Evolutionary conservation across 2,797 vertebrate genomes (phyloP).

Genomic region (Tauraco hartlaubi): DNA sequence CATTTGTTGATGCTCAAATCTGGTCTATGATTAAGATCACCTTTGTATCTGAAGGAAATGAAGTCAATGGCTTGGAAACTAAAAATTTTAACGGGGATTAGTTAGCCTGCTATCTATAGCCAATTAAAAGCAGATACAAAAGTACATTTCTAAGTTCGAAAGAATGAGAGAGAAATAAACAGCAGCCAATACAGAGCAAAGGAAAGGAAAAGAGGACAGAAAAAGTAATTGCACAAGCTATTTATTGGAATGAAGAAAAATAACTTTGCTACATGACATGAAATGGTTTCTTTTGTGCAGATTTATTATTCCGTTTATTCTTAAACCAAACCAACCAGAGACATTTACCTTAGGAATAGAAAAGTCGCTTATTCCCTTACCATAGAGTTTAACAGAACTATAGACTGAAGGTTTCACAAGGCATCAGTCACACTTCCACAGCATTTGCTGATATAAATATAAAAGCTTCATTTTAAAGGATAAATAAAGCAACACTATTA

Average conservation of each 20-base stretch:
- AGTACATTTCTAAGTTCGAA: not conserved
- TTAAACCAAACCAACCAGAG: constrained; percentile 75
- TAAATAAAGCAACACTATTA: constrained; percentile 87
- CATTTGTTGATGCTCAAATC: not conserved
- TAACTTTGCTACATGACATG: constrained; percentile 21
- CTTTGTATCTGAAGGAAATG: not conserved
- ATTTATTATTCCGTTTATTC: constrained; percentile 76
- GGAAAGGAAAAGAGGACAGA: not conserved
- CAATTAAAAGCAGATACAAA: constrained; percentile 14
- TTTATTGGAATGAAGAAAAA: constrained; percentile 64
- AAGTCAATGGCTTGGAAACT: not conserved
- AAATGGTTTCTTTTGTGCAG: constrained; percentile 43
- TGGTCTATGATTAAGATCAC: not conserved
- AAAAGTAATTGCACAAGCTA: constrained; percentile 11
- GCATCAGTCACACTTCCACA: constrained; percentile 82
- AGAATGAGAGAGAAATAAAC: not conserved
- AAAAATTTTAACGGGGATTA: not conserved
- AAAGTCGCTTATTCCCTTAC: constrained; percentile 72
- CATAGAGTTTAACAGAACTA: constrained; percentile 66
- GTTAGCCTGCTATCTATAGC: not conserved
- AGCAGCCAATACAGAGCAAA: not conserved
- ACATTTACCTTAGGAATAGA: constrained; percentile 70
- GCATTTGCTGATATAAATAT: constrained; percentile 84
- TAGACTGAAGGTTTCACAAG: constrained; percentile 75
- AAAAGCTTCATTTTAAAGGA: constrained; percentile 85